A percentile compares a stretch with the other conserved stretches of the same genome.
Conservation (phyloP, 1,140 invertebrate species). For the Catajapyx aquilonaris region DNA sequence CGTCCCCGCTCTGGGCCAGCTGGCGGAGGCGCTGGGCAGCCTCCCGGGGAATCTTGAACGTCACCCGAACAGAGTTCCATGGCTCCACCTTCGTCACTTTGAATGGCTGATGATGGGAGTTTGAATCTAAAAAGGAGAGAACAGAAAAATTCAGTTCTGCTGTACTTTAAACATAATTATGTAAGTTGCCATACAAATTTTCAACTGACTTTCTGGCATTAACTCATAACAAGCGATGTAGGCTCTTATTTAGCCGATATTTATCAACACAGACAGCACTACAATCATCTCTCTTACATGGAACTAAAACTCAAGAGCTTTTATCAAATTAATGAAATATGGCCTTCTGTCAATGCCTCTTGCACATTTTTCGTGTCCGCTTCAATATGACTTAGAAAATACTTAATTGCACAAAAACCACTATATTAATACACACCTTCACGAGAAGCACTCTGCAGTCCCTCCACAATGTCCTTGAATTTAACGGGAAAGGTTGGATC, state of each 20-base stretch:
- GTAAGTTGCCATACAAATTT: too few species aligned
- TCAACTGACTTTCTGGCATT: too few species aligned
- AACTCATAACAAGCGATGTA: too few species aligned
- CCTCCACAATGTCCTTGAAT: conserved; percentile 40
- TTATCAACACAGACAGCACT: too few species aligned
- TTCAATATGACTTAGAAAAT: conserved; percentile 3
- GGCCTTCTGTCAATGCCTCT: too few species aligned
- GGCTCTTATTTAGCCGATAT: too few species aligned
- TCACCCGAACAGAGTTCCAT: conserved; percentile 93
- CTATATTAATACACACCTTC: conserved; percentile 28
- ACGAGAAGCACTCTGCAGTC: conserved; percentile 42
- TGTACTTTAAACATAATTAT: too few species aligned
- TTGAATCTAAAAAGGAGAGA: not conserved
- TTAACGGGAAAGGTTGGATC: conserved; percentile 48
- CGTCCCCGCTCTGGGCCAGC: conserved; percentile 70
- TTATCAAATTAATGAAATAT: too few species aligned
- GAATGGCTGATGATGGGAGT: not conserved
- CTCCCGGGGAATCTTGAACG: conserved; percentile 85
- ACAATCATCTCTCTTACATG: too few species aligned
- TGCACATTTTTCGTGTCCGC: not conserved
- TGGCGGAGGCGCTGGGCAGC: conserved; percentile 72
- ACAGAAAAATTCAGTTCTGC: too few species aligned
- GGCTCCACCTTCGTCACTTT: conserved; percentile 74
- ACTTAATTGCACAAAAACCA: not conserved
- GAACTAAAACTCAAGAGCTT: too few species aligned